phyloP scores from a whole-genome alignment of 2,888 invertebrate species.

The Drosophila mimetica region DNA sequence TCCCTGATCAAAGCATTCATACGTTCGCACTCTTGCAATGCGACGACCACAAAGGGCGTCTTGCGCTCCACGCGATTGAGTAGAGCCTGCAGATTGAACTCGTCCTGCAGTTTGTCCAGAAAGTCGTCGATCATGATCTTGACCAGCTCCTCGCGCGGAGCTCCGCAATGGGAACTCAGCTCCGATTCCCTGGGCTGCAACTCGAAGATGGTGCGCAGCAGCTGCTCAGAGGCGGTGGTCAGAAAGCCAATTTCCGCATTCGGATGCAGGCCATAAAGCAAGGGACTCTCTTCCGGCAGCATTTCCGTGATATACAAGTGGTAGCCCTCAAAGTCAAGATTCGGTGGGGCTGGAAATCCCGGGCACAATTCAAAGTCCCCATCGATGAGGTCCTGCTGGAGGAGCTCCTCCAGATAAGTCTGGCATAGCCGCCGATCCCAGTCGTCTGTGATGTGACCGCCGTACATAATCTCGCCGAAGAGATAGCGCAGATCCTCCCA shows the following conservation, averaged over 20 bases:
- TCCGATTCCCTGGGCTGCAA: constrained; percentile 94
- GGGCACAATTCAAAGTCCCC: constrained; percentile 93
- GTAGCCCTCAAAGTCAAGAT: constrained; percentile 94
- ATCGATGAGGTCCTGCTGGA: constrained; percentile 94
- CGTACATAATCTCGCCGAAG: constrained; percentile 99
- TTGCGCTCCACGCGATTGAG: constrained; percentile 94
- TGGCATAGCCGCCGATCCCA: constrained; percentile 96
- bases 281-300: constrained; percentile 94
- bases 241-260: constrained; percentile 98
- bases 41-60: constrained; percentile 96
- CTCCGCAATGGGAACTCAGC: constrained; percentile 85
- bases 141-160: constrained; percentile 91
- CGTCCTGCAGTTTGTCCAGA: constrained; percentile 94
- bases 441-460: constrained; percentile 98
- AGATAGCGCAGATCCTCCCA: constrained; percentile 98
- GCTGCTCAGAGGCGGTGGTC: constrained; percentile 92
- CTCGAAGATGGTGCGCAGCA: constrained; percentile 94
- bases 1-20: constrained; percentile 95
- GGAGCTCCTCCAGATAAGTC: constrained; percentile 93
- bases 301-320: constrained; percentile 94
- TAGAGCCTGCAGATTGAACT: constrained; percentile 94
- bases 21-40: constrained; percentile 96
- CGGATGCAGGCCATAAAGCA: constrained; percentile 96
- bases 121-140: constrained; percentile 93
- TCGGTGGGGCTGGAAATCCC: constrained; percentile 94